Conservation (phyloP, 2,113 vertebrate species). For the Nanger granti region DNA sequence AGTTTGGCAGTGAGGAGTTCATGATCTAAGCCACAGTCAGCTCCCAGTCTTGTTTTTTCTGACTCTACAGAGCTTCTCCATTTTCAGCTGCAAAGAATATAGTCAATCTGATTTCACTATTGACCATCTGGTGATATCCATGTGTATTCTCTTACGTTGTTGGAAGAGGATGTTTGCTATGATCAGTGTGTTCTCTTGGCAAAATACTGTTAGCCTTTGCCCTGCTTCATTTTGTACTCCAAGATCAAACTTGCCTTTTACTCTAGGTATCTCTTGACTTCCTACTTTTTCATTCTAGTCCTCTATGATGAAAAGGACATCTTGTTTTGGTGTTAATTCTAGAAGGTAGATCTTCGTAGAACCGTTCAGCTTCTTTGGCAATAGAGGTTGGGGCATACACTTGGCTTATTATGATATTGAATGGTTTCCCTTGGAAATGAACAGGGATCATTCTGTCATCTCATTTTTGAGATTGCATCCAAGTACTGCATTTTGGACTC, state of each 20-base stretch:
- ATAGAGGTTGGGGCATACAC: not conserved
- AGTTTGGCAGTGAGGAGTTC: not conserved
- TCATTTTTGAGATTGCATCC: not conserved
- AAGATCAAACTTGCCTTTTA: not conserved
- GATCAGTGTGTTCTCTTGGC: not conserved
- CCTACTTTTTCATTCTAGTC: not conserved
- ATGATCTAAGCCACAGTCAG: not conserved
- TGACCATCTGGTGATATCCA: not conserved
- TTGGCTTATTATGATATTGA: not conserved
- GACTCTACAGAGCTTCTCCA: not conserved
- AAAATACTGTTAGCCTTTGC: not conserved
- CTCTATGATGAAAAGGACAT: not conserved
- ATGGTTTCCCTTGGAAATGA: not conserved
- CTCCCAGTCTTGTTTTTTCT: not conserved
- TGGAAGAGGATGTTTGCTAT: not conserved
- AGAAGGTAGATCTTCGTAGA: not conserved
- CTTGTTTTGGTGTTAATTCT: not conserved
- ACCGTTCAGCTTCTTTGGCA: not conserved
- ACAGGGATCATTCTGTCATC: not conserved
- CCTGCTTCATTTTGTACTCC: not conserved
- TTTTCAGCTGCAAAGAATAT: not conserved
- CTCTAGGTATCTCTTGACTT: not conserved
- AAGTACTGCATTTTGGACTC: not conserved
- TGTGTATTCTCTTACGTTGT: not conserved
- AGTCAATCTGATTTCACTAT: not conserved